Percentiles rank a stretch among this genome's conserved stretches.
phyloP scores from a whole-genome alignment of 1,140 invertebrate species.

The Drosophila orena region DNA sequence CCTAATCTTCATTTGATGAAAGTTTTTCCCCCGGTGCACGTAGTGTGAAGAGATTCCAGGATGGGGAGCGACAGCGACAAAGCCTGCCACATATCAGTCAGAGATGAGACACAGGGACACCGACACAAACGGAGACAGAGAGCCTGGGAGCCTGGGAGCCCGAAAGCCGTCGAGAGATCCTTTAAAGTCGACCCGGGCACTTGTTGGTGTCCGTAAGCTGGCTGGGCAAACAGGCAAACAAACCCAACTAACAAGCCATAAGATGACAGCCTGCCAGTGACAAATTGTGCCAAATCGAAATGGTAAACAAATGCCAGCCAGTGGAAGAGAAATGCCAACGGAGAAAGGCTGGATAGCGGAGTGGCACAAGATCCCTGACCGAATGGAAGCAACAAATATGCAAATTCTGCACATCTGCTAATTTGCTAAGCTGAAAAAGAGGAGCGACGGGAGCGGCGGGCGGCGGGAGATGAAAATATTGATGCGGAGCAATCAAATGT shows the following conservation, averaged over 20 bases:
- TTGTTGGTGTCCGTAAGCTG: slow-evolving; percentile 82
- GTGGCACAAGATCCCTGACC: slow-evolving; percentile 6
- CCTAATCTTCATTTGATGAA: too few relatives aligned
- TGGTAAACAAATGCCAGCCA: slow-evolving; percentile 71
- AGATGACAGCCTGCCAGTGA: slow-evolving; percentile 80
- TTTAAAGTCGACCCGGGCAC: slow-evolving; percentile 61
- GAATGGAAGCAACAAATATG: slow-evolving; percentile 63
- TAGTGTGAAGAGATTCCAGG: background rate
- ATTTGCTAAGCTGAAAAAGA: slow-evolving; percentile 72
- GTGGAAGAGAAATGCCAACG: slow-evolving; percentile 47
- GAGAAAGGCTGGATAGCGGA: slow-evolving; percentile 5
- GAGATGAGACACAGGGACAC: slow-evolving; percentile 39
- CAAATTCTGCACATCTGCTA: slow-evolving; percentile 76
- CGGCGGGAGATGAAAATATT: slow-evolving; percentile 46
- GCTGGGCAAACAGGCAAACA: slow-evolving; percentile 79
- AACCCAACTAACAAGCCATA: slow-evolving; percentile 81
- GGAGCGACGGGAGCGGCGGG: slow-evolving; percentile 56
- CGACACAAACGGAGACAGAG: slow-evolving; percentile 10
- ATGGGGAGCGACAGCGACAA: slow-evolving; percentile 50
- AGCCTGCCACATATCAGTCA: slow-evolving; percentile 69
- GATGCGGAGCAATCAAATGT: slow-evolving; percentile 77
- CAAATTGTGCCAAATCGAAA: slow-evolving; percentile 82
- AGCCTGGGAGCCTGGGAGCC: slow-evolving; percentile 39
- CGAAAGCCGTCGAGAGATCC: slow-evolving; percentile 22
- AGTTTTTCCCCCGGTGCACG: background rate